Evolutionary conservation across 2,888 invertebrate species (phyloP), one percentile per base, ranked within the genome.

Genomic region (Nemoura dubitans): DNA sequence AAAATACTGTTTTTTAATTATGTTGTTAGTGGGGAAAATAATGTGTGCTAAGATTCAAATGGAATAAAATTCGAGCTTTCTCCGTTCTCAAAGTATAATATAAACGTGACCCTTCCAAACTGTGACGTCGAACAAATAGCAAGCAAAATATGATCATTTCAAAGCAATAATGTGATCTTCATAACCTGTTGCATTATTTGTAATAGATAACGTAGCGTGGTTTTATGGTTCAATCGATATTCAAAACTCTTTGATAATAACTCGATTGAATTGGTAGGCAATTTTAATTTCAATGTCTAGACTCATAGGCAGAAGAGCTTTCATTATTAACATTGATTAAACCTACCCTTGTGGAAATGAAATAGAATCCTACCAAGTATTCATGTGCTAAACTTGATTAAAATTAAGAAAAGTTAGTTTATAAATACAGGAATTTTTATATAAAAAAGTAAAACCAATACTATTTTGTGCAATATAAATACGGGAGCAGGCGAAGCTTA

Each of bases 361-460:
- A 59, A 10, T 59, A 59, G 59, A 59, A 59, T 59, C 59, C 59
- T 21, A 59, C 59, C 21, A 59, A 59, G 59, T 59, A 59, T 59
- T 21, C 59, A 21, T 59, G 59, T 36, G 59, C 59, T 59, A 59
- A 10, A 59, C 2, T 59, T 59, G 59, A 36, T 36, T 36, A 36
- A 36, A 10, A 59, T 1, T 7, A 10, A 59, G 59, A 10, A 59
- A 7, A 59, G 59, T 59, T 59, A 59, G 59, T 59, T 59, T 59
- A 59, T 59, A 59, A 59, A 59, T 59, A 59, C 21, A 21, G 21
- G 25, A 85, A 42, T 81, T 86, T 86, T 86, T 29, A 86, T 76
- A 59, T 59, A 59, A 59, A 59, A 43, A 86, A 78, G n/a, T 84
- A 86, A 83, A 78, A 36, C 59, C 86, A 84, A 85, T 86, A 84